Conservation (phyloP, 2,113 vertebrate species). For the Bothrops jararaca region DNA sequence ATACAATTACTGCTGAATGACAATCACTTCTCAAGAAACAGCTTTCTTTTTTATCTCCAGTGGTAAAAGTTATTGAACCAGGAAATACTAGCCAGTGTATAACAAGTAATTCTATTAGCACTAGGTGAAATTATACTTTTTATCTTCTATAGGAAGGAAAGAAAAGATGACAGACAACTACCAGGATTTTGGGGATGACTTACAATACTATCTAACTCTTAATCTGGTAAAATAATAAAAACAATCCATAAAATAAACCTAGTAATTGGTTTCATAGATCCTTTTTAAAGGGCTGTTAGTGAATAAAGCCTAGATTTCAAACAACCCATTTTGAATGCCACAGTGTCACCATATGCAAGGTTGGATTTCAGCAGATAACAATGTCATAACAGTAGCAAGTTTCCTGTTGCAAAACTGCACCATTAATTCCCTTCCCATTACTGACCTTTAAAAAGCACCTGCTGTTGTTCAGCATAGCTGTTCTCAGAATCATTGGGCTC, state of each 20-base stretch:
- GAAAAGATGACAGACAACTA: neutral
- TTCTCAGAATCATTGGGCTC: neutral
- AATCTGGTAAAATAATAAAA: neutral
- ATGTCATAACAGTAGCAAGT: neutral
- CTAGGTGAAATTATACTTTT: neutral
- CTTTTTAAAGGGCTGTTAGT: neutral
- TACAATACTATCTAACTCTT: too few species aligned
- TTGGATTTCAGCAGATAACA: neutral
- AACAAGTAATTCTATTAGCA: neutral
- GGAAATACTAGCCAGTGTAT: neutral
- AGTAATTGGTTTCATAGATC: neutral
- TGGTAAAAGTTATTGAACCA: neutral
- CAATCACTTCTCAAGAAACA: neutral
- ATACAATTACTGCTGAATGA: neutral
- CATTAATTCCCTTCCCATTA: neutral
- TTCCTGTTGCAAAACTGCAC: neutral
- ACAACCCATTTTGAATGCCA: neutral
- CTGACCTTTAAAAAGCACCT: slow-evolving; percentile 73
- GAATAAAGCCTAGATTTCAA: neutral
- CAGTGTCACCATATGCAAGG: neutral
- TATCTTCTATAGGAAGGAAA: neutral
- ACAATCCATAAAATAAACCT: neutral
- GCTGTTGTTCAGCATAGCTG: slow-evolving; percentile 3
- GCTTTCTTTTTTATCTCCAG: neutral
- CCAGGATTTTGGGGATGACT: neutral